Base-by-base conservation (phyloP, 2,113 vertebrate genomes). In the Pelodiscus sinensis region DNA sequence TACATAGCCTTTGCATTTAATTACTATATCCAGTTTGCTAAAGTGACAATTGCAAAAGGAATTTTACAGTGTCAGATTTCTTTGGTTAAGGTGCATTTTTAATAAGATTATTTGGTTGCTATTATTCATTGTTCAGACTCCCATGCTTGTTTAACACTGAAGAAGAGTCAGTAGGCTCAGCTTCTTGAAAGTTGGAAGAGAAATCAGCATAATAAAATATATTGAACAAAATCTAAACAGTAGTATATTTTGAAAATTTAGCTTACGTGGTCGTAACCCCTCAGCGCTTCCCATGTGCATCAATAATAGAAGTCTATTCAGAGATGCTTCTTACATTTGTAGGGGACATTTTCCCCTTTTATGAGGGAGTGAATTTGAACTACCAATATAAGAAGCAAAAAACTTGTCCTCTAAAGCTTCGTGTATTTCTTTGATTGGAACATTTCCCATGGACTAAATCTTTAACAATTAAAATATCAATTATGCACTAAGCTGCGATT, bases 21-120 rank as follows among this genome's bases (percentile, higher is more conserved):
- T 44, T 44, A 24, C 71, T 65, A 44, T 85, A 4, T 25, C 3
- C 5, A 65, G n/a, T 9, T 38, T 35, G n/a, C n/a, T 10, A 21
- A 55, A 89, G 94, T 50, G 24, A 62, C 2, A 6, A 38, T 9
- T 90, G 94, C 83, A 75, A 71, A 92, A 92, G 90, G 35, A 29
- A 73, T 87, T 3, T 62, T 85, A 71, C 50, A 62, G 2, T 75
- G 81, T 31, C 25, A 84, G 14, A 54, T 44, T 44, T 38, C 38
- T 75, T 75, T 75, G 35, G 71, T 44, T 44, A 44, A 44, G 11
- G 71, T 38, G 38, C 38, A 44, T 24, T 44, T 75, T 75, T 3
- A 75, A 75, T 25, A 75, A 25, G 21, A 75, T 21, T 75, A 44
- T 24, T 24, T 11, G 24, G 12, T 44, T 44, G 38, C 21, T 75